Evolutionary conservation across 2,888 invertebrate genomes (phyloP), one percentile per base, ranked within the genome.

Genomic region (Acholoe squamosa): DNA sequence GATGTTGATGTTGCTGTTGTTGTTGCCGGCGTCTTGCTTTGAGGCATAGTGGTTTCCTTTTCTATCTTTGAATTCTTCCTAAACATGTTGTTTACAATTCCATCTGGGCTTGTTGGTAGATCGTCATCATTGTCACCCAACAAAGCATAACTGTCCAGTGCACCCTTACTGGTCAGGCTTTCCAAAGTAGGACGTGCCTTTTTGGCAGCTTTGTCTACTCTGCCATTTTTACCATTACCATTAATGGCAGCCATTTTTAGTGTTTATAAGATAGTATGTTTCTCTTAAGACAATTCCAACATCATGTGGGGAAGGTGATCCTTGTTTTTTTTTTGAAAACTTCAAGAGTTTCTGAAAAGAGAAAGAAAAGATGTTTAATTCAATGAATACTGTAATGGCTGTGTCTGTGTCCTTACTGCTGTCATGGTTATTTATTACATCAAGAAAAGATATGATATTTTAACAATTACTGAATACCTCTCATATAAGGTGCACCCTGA

Each of bases 41-140:
- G 1, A 25, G 25, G 19, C 25, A 16, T 25, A 5, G 76, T 7
- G 10, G 33, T 19, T 10, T 28, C 52, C 28, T n/a, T 31, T 22
- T 19, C 25, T 28, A 28, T 86, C 28, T 52, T 52, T 22, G 86
- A 56, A 1, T 54, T 0, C 31, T 10, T n/a, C 19, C 54, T 52
- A 19, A 86, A 52, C 86, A 54, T 86, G 19, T 56, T 52, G 54
- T 25, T 31, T 14, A 19, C 25, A 5, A 5, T 25, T 12, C 16
- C n/a, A 7, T 52, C 54, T 1, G 86, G 86, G 52, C 86, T 86
- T 1, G 52, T 0, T 22, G 86, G 86, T 0, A 86, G 54, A 19
- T 52, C 56, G 19, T 86, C 86, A 54, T 86, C 52, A 0, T 3
- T n/a, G 54, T 54, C 86, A 31, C 86, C 86, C 86, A 86, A 54